Evolutionary conservation across 2,888 invertebrate genomes (phyloP).

Genomic region (Petrolisthes cinctipes): DNA sequence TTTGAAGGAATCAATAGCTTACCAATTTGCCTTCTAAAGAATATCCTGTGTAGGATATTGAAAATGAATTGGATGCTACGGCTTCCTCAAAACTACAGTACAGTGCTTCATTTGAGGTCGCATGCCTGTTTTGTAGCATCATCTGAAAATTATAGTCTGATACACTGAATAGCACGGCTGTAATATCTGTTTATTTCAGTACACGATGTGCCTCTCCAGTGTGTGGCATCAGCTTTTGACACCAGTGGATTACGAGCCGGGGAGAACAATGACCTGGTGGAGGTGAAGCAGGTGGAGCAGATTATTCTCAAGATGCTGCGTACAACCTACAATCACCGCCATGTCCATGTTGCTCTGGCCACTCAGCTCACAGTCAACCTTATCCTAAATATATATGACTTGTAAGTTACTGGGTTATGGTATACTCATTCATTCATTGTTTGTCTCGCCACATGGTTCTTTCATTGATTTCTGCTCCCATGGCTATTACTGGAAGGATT

Average conservation of each 20-base stretch:
- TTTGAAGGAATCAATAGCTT: too few species aligned
- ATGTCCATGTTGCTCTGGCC: conserved; percentile 75
- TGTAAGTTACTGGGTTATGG: conserved; percentile 71
- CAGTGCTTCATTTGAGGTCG: not conserved
- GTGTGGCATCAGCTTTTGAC: conserved; percentile 80
- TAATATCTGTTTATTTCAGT: conserved; percentile 66
- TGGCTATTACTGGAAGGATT: too few species aligned
- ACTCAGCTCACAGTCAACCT: conserved; percentile 78
- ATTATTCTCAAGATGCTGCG: conserved; percentile 82
- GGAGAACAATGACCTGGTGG: conserved; percentile 78
- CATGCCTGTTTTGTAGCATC: too few species aligned
- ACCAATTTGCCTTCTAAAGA: too few species aligned
- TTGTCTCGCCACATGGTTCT: too few species aligned
- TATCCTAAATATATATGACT: conserved; percentile 78
- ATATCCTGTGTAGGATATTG: too few species aligned
- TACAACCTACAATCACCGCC: conserved; percentile 78
- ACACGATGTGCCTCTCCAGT: conserved; percentile 73
- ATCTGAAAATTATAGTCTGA: not conserved
- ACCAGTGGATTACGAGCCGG: conserved; percentile 79
- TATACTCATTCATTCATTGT: too few species aligned
- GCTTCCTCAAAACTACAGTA: too few species aligned
- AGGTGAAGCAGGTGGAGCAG: conserved; percentile 79
- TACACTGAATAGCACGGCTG: not conserved
- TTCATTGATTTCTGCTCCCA: too few species aligned
- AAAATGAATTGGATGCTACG: too few species aligned